A percentile compares a stretch with the other conserved stretches of the same genome.
phyloP scores from a whole-genome alignment of 2,113 vertebrate genomes.

The Eclectus roratus region DNA sequence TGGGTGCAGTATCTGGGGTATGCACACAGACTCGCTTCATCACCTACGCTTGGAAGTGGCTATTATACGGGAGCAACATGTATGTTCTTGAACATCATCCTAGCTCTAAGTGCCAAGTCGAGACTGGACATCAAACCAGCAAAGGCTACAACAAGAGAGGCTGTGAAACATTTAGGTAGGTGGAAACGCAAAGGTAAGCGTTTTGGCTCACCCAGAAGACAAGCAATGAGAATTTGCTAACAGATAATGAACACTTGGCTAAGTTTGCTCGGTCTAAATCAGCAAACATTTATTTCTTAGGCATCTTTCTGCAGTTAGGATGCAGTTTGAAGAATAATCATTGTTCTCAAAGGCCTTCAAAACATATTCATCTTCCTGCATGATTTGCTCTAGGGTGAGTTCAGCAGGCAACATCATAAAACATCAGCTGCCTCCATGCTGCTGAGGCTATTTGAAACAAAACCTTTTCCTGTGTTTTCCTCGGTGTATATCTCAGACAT shows the following conservation, averaged over 20 bases:
- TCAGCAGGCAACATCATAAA: constrained; percentile 6
- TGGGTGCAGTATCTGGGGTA: background rate
- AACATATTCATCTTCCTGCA: background rate
- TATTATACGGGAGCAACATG: background rate
- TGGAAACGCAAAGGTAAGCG: background rate
- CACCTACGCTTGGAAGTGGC: background rate
- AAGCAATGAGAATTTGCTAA: background rate
- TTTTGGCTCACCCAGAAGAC: background rate
- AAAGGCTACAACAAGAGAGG: background rate
- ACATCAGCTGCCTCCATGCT: background rate
- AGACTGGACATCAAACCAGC: constrained; percentile 33
- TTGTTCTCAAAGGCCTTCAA: background rate
- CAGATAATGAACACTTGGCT: background rate
- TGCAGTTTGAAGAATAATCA: background rate
- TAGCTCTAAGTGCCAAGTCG: background rate
- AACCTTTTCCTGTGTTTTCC: background rate
- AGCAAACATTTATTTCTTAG: background rate
- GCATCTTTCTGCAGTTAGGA: background rate
- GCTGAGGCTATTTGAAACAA: background rate
- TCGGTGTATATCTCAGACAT: background rate
- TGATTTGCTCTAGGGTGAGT: background rate
- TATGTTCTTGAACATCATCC: background rate
- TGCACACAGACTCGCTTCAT: background rate
- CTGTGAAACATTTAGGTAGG: background rate
- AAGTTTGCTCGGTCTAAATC: background rate